Evolutionary conservation across 2,888 invertebrate species (phyloP).

Genomic region (Plebejus argus): DNA sequence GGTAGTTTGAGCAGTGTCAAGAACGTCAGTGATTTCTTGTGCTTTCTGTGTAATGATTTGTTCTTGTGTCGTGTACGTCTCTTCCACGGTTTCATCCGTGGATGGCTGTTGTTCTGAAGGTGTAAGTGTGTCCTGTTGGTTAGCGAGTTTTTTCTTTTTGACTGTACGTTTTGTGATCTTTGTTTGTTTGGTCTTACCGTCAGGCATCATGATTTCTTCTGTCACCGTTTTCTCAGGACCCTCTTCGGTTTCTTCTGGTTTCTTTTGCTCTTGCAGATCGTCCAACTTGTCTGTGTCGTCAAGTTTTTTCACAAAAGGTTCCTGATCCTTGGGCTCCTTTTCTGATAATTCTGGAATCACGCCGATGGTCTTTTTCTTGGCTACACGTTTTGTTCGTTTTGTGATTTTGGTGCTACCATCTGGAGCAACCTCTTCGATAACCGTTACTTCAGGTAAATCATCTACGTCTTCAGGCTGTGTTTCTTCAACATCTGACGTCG

Average conservation of each 20-base stretch:
- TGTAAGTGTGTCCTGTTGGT: slow-evolving; percentile 39
- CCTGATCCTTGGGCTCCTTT: slow-evolving; percentile 46
- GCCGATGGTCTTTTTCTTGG: neutral
- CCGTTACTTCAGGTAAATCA: neutral
- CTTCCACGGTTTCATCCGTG: slow-evolving; percentile 10
- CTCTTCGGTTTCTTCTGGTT: slow-evolving; percentile 42
- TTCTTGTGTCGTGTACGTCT: slow-evolving; percentile 49
- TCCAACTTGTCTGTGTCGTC: slow-evolving; percentile 49
- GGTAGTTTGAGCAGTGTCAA: neutral
- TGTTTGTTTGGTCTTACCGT: slow-evolving; percentile 51
- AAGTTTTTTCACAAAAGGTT: neutral
- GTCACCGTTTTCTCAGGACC: slow-evolving; percentile 46
- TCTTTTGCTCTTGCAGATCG: slow-evolving; percentile 48
- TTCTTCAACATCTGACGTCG: slow-evolving; percentile 49
- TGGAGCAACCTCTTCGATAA: too few species aligned
- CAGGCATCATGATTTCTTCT: slow-evolving; percentile 29
- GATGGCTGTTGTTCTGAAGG: too few species aligned
- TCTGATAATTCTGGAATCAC: neutral
- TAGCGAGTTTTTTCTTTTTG: slow-evolving; percentile 43
- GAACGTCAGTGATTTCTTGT: slow-evolving; percentile 31
- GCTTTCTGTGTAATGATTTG: slow-evolving; percentile 33
- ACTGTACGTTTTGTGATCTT: slow-evolving; percentile 51
- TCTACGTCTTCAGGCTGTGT: slow-evolving; percentile 46
- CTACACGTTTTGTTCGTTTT: too few species aligned
- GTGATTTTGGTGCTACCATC: neutral